Conservation (phyloP, 2,113 vertebrate genomes). For the Neotoma lepida region DNA sequence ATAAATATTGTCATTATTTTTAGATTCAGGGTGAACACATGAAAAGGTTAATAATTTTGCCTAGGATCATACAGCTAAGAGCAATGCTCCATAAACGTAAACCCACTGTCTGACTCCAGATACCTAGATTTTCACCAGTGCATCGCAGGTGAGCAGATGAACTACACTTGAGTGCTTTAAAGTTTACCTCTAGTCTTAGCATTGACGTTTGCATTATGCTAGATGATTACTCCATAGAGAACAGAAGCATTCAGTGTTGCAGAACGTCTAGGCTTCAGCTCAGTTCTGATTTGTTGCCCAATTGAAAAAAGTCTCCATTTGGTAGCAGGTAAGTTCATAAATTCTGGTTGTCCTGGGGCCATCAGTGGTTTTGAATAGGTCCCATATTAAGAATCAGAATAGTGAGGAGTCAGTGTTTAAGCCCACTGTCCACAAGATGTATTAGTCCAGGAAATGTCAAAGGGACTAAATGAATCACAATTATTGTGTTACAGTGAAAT, state of each 20-base stretch:
- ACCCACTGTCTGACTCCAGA: neutral
- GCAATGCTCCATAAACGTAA: neutral
- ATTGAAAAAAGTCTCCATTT: neutral
- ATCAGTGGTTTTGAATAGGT: neutral
- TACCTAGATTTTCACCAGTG: neutral
- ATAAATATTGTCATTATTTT: neutral
- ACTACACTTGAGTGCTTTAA: neutral
- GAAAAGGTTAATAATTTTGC: neutral
- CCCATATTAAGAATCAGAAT: neutral
- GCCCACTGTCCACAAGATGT: neutral
- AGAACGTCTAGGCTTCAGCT: neutral
- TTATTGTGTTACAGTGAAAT: neutral
- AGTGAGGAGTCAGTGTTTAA: neutral
- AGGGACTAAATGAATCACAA: neutral
- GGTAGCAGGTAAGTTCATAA: neutral
- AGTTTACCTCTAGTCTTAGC: neutral
- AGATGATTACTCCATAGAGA: neutral
- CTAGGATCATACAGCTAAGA: neutral
- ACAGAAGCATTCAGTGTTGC: accelerated
- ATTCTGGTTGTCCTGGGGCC: neutral
- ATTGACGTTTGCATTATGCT: neutral
- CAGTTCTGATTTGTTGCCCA: neutral
- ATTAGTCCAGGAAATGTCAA: accelerated
- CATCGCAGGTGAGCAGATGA: neutral
- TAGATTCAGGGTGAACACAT: neutral